These are phyloP conservation scores for Acanthosepion lycidas DNA, from an alignment of 2,888 invertebrate species.

Conservation along the genomic window DNA sequence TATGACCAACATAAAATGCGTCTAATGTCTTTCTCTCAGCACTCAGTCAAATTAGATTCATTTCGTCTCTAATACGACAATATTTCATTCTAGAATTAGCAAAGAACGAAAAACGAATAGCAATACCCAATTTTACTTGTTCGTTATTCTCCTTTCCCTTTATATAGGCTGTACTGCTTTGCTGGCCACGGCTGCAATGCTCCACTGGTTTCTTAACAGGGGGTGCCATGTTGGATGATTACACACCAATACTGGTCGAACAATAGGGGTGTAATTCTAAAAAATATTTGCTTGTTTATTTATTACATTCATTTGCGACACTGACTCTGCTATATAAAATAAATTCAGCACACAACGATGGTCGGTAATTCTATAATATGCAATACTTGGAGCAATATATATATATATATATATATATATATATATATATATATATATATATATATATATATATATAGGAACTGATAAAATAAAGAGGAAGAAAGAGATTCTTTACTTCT, in stretches of 20 bases:
- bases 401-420: no score
- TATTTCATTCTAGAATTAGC: not conserved
- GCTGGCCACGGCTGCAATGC: not conserved
- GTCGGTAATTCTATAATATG: no score
- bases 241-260: not conserved
- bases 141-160: not conserved
- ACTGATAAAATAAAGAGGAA: no score
- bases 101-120: not conserved
- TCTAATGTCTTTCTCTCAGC: not conserved
- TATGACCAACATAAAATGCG: not conserved
- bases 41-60: not conserved
- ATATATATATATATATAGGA: no score
- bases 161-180: not conserved
- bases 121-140: not conserved
- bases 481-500: no score
- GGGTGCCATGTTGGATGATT: not conserved
- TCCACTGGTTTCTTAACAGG: not conserved
- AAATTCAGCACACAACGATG: no score
- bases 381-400: no score
- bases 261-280: not conserved
- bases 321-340: no score
- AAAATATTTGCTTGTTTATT: not conserved
- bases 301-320: not conserved
- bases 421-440: no score
- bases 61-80: slow-evolving; percentile 17